Evolutionary conservation across 2,113 vertebrate species (phyloP), one percentile per base, ranked within the genome.

Genomic region (Calyptomena viridis): DNA sequence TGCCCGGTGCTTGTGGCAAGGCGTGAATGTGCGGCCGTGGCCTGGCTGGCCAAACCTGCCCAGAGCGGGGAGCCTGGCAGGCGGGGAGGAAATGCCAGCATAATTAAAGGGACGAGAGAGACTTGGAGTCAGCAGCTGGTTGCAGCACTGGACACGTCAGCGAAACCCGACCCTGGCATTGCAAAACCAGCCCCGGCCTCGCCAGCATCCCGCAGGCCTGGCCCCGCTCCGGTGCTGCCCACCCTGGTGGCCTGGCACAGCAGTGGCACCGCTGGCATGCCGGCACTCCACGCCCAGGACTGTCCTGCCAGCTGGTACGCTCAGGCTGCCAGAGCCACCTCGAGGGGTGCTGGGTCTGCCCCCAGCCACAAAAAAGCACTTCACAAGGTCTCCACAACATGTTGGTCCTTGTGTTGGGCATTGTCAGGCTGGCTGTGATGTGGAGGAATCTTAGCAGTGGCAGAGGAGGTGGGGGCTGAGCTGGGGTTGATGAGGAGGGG

Each of bases 91-190:
- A 97, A 96, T 96, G 96, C 96, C 93, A 94, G 73, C 23, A 0
- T 94, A 95, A 97, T 96, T 96, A 96, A 94, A 96, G 97, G 95
- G 96, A 91, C 85, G 22, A 84, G 89, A 84, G 93, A 68, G 72
- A 35, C 52, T 73, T 58, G 66, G 82, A 96, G 89, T 94, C 88
- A 95, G 90, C 91, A 87, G 95, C 94, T 92, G 90, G 94, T 81
- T 93, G 91, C 76, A 55, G 97, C 84, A 47, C 78, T 33, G 92
- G 97, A 97, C 97, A 97, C 95, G 97, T 98, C 97, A 98, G 98
- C 95, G 91, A 97, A 98, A 98, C 96, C 40, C 9, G 96, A 98
- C 95, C 96, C 95, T 96, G 97, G 95, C 97, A 89, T 59, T 97
- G 96, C 96, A 97, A 90, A 95, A 92, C 93, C 87, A 60, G 77